Evolutionary conservation across 2,113 vertebrate species (phyloP), one percentile per base, ranked within the genome.

Genomic region (Mormyrus lacerda): DNA sequence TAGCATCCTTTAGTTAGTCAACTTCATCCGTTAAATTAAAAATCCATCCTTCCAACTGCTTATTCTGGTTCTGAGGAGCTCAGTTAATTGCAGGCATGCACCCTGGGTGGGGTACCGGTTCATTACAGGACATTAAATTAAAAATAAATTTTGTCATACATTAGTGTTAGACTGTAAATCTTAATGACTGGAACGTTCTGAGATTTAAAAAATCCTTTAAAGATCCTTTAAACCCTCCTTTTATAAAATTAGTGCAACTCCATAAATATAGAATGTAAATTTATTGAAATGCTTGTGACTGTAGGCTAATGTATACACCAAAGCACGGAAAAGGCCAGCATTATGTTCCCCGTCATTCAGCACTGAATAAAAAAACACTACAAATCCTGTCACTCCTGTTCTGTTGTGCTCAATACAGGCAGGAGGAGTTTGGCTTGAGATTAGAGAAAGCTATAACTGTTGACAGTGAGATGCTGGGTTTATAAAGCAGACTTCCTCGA

Each of bases 401-500:
- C 73, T 19, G n/a, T 69, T 83, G 82, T 47, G 24, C 27, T 85
- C 24, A 48, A 50, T 48, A 85, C 44, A 85, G 47, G 83, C 44
- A 48, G 44, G 47, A 50, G 24, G 44, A 50, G 45, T 48, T 85
- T 48, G 17, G 83, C 44, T 85, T 85, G 44, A 21, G 45, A 48
- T 85, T 85, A 48, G 24, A 3, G 1, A 48, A 85, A 85, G 44
- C 42, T 85, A 85, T 85, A 85, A n/a, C 45, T 50, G 83, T 50
- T 85, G 83, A 85, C 83, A 85, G 10, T 50, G n/a, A 85, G 42
- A 47, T 31, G 73, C 44, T 85, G 82, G 39, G 27, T 50, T 50
- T 24, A 85, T 85, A 50, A 85, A 79, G 73, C 73, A 39, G 73
- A 79, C 73, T 42, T 79, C 31, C 73, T 86, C 85, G 51, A 39